Percentiles rank a stretch among this genome's conserved stretches.
phyloP scores from a whole-genome alignment of 2,113 vertebrate genomes.

The Hemiprocne comata region DNA sequence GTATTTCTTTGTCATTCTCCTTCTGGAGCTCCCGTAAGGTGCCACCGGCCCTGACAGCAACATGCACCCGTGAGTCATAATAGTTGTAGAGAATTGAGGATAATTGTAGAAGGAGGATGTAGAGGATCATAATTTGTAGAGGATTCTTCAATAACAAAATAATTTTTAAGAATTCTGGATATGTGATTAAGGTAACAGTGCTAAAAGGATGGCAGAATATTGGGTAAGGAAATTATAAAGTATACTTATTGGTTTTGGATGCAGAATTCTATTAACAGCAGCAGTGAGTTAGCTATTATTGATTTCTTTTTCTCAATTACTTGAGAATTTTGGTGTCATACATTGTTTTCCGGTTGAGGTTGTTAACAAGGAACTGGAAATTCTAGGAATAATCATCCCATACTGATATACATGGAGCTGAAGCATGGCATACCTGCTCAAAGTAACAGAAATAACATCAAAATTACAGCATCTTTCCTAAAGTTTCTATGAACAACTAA shows the following conservation, averaged over 20 bases:
- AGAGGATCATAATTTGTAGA: neutral
- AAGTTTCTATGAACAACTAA: neutral
- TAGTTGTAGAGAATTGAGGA: no score
- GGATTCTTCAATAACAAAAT: neutral
- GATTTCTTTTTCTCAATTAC: neutral
- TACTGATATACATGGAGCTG: neutral
- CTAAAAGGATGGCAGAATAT: neutral
- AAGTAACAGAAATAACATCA: neutral
- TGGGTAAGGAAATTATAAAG: neutral
- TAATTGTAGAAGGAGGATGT: no score
- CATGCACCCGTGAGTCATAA: no score
- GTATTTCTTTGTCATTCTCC: no score
- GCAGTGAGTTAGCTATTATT: neutral
- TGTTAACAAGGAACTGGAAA: neutral
- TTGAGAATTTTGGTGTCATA: neutral
- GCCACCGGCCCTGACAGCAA: no score
- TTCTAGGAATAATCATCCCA: neutral
- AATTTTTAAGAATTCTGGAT: neutral
- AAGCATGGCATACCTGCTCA: neutral
- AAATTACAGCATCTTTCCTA: neutral
- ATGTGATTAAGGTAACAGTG: neutral
- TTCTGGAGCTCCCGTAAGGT: no score
- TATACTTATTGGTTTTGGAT: neutral
- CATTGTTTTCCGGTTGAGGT: neutral
- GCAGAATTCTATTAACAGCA: neutral